phyloP scores from a whole-genome alignment of 2,113 vertebrate genomes.

The Myrmecophaga tridactyla region DNA sequence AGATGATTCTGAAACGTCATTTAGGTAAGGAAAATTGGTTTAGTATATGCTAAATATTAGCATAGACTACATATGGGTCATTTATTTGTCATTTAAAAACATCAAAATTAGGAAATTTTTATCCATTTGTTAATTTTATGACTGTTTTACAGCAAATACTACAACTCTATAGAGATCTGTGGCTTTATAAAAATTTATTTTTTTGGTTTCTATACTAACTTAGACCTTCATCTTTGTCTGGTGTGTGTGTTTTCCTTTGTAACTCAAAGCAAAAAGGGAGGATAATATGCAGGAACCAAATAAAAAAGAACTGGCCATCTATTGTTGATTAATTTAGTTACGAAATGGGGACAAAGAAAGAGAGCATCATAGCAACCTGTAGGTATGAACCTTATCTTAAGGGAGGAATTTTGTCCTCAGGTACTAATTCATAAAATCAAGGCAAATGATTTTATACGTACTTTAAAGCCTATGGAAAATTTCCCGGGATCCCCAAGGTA shows the following conservation, averaged over 20 bases:
- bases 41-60: background rate
- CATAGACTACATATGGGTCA: background rate
- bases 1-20: background rate
- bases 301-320: background rate
- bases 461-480: background rate
- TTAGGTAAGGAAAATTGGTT: background rate
- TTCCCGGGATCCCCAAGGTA: background rate
- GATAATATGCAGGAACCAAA: conserved; percentile 42
- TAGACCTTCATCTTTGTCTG: background rate
- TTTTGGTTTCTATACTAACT: conserved; percentile 25
- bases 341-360: background rate
- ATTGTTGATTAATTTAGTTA: background rate
- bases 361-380: background rate
- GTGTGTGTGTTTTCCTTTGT: background rate
- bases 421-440: background rate
- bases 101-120: background rate
- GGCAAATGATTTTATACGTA: background rate
- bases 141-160: background rate
- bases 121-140: background rate
- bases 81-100: conserved; percentile 39
- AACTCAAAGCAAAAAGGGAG: background rate
- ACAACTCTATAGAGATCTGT: background rate
- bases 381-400: background rate
- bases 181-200: conserved; percentile 1
- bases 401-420: background rate